Conservation (phyloP, 2,113 vertebrate species). For the Cyanoderma ruficeps region DNA sequence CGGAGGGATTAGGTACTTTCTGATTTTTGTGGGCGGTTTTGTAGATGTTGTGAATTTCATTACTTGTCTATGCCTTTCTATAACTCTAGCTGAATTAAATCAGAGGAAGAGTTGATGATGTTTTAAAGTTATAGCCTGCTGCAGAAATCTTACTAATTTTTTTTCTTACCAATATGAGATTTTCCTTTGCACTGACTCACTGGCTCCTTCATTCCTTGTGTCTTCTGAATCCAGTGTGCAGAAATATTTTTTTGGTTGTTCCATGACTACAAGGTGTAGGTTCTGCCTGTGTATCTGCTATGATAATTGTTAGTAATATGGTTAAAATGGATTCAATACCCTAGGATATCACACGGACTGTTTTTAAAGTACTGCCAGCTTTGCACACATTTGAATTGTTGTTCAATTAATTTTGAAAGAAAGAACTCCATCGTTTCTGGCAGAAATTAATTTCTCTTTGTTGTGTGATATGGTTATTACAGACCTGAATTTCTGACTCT, state of each 20-base stretch:
- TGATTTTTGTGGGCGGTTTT: not conserved
- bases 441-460: not conserved
- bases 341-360: not conserved
- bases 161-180: not conserved
- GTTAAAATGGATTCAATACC: not conserved
- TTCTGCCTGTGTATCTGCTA: not conserved
- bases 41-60: not conserved
- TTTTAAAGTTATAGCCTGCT: not conserved
- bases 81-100: not conserved
- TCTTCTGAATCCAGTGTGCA: not conserved
- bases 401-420: not conserved
- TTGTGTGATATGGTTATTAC: not conserved
- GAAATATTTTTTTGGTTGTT: not conserved
- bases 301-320: not conserved
- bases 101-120: not conserved
- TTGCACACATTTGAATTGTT: not conserved
- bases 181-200: not conserved
- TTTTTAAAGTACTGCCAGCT: not conserved
- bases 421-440: not conserved
- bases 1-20: not conserved
- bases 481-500: not conserved
- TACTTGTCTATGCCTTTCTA: not conserved
- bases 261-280: not conserved
- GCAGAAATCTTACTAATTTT: not conserved
- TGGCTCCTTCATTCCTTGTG: not conserved